Conservation (phyloP, 2,797 vertebrate species). For the Alauda arvensis region DNA sequence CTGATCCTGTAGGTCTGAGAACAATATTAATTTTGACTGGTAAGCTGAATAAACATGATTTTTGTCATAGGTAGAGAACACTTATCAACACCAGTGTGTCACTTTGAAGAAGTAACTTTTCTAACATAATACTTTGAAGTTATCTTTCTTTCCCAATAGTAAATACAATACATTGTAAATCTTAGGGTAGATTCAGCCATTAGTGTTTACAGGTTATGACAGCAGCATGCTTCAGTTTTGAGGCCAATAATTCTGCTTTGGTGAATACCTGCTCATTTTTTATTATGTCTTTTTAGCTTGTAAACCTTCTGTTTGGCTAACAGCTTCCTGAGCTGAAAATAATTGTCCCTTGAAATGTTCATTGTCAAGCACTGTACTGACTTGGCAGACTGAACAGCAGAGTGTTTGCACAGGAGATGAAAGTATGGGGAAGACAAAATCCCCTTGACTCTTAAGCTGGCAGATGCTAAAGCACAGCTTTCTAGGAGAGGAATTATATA, state of each 20-base stretch:
- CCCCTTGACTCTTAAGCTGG: background rate
- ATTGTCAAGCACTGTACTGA: background rate
- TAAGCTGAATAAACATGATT: conserved; percentile 53
- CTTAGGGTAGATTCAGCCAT: background rate
- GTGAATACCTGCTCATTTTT: background rate
- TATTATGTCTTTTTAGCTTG: background rate
- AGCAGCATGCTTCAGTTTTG: background rate
- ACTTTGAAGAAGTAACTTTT: conserved; percentile 51
- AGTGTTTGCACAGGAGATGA: background rate
- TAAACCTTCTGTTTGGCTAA: background rate
- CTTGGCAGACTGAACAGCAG: background rate
- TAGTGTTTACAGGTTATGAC: conserved; percentile 3
- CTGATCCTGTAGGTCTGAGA: conserved; percentile 17
- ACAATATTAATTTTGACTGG: conserved; percentile 54
- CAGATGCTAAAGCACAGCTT: background rate
- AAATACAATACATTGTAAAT: conserved; percentile 1
- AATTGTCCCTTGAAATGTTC: conserved; percentile 10
- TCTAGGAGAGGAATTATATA: background rate
- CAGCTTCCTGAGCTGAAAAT: conserved; percentile 17
- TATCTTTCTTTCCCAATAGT: conserved; percentile 6
- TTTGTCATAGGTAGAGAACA: conserved; percentile 24
- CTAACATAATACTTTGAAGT: conserved; percentile 14
- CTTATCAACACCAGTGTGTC: conserved; percentile 26
- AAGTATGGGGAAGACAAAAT: background rate
- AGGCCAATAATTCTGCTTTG: background rate